Percentiles rank a stretch among this genome's conserved stretches.
Conservation (phyloP, 1,140 invertebrate species). For the Drosophila subpulchrella region DNA sequence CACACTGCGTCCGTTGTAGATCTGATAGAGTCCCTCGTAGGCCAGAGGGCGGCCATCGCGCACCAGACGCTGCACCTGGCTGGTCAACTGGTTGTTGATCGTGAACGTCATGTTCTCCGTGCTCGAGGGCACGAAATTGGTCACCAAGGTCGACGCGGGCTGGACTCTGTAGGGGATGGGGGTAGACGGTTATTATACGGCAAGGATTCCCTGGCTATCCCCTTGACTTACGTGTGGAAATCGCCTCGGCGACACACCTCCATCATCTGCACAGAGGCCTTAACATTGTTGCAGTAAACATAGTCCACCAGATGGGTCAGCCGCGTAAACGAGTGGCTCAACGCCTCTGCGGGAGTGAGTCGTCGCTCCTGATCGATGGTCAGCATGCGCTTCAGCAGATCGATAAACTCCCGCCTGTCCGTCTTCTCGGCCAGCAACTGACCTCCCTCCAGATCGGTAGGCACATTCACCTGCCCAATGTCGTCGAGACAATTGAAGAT, state of each 20-base stretch:
- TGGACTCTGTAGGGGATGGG: slow-evolving; percentile 85
- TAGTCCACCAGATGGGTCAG: slow-evolving; percentile 97
- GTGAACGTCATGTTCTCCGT: slow-evolving; percentile 94
- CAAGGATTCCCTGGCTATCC: background rate
- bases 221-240: slow-evolving; percentile 86
- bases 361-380: slow-evolving; percentile 98
- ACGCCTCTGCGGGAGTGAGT: slow-evolving; percentile 97
- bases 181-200: background rate
- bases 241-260: slow-evolving; percentile 92
- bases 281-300: slow-evolving; percentile 97
- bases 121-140: slow-evolving; percentile 90
- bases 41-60: slow-evolving; percentile 87
- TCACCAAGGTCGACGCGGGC: slow-evolving; percentile 88
- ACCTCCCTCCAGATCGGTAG: slow-evolving; percentile 97
- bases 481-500: slow-evolving; percentile 99
- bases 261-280: slow-evolving; percentile 98
- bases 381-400: slow-evolving; percentile 98
- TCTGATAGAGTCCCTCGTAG: slow-evolving; percentile 92
- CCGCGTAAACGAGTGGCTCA: slow-evolving; percentile 97
- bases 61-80: slow-evolving; percentile 89
- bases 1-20: slow-evolving; percentile 92
- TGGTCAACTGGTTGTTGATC: slow-evolving; percentile 92
- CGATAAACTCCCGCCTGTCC: slow-evolving; percentile 98
- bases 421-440: slow-evolving; percentile 98
- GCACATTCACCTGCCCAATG: slow-evolving; percentile 98